A percentile compares a stretch with the other conserved stretches of the same genome.
Evolutionary conservation across 1,140 invertebrate genomes (phyloP).

Genomic region (Trinorchestia longiramus): DNA sequence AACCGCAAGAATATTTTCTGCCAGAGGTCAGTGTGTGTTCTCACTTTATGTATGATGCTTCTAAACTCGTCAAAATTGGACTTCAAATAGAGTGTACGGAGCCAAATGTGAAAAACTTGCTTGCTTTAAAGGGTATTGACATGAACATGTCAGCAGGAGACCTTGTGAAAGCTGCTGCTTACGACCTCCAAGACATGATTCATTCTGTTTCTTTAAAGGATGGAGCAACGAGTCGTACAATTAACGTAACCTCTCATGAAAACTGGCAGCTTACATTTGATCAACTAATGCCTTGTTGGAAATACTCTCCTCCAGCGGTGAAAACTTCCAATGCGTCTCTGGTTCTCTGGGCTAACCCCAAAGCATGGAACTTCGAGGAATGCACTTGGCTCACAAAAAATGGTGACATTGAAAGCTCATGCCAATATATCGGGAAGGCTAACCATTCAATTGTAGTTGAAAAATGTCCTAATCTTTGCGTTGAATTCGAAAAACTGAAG

Average conservation of each 20-base stretch:
- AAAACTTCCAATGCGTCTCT: background rate
- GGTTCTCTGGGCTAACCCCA: background rate
- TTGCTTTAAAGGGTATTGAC: background rate
- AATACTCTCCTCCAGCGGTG: background rate
- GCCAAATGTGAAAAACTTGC: background rate
- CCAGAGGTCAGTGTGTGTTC: slow-evolving; percentile 12
- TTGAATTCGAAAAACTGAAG: background rate
- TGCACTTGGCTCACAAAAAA: background rate
- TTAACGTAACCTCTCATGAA: background rate
- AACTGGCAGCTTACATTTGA: slow-evolving; percentile 9
- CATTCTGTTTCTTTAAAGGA: background rate
- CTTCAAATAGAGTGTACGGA: background rate
- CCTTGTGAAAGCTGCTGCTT: background rate
- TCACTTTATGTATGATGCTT: background rate
- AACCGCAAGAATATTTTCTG: background rate
- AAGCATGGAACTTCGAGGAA: slow-evolving; percentile 1
- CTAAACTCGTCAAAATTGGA: background rate
- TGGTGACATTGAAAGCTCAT: background rate
- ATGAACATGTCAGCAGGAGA: slow-evolving; percentile 8
- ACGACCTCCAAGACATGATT: background rate
- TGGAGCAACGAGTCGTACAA: background rate
- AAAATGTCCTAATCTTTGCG: background rate
- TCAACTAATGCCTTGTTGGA: background rate
- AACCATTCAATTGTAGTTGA: background rate
- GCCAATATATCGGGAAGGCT: background rate